Evolutionary conservation across 2,113 vertebrate genomes (phyloP), one percentile per base, ranked within the genome.

Genomic region (Elephas maximus): DNA sequence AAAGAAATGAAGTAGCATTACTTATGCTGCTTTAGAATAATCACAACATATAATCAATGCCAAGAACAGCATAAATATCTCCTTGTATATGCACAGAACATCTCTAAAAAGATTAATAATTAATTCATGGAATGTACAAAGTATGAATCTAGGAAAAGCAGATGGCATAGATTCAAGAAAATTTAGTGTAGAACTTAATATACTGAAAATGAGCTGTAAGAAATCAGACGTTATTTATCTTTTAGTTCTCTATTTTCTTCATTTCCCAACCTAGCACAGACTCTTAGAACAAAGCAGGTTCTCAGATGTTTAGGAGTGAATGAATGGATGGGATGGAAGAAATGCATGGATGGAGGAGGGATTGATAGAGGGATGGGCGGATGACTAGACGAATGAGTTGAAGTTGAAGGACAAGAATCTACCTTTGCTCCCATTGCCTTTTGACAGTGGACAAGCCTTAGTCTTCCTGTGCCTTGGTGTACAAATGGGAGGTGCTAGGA

Each of bases 1-100:
- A 88, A 74, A 94, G 41, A n/a, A 81, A 77, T 18, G 11, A 87
- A 96, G 12, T 82, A 28, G 8, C 6, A 69, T 95, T 93, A 93
- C 41, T 62, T 91, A 74, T 57, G 44, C 20, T 91, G 24, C 51
- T 62, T 57, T 41, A 45, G 63, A 91, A 69, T 82, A 89, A 91
- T 74, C n/a, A 30, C 33, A 92, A n/a, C 33, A 84, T 30, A 63
- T n/a, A 69, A 88, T 71, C 78, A 93, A 73, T 57, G 7, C 11
- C 30, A 74, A 14, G 10, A 33, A 57, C 3, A 65, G 69, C 21
- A 92, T 21, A 93, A 97, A 15, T 28, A 77, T 26, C 89, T 81
- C 8, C 53, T 57, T 57, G 53, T 57, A 48, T 57, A 12, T 57
- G 53, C 53, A 57, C 53, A 57, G 53, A 57, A 57, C 15, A 17